Evolutionary conservation across 53 echinoderm and acorn worm genomes (phyloP).

Genomic region (Stichopus horrens): DNA sequence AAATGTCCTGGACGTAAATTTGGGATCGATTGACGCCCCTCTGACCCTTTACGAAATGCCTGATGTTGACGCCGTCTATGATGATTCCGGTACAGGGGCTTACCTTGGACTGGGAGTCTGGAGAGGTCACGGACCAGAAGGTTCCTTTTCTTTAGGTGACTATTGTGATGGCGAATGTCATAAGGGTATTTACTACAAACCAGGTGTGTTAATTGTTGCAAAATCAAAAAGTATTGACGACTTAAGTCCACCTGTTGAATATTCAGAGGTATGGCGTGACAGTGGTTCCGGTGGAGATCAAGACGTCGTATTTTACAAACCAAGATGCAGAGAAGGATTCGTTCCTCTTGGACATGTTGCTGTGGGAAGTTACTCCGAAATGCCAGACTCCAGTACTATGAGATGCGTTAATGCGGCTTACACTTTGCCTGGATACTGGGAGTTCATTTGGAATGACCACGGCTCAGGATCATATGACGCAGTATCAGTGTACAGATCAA

Average conservation of each 20-base stretch:
- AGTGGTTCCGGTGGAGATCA: neutral
- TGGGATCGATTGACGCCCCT: neutral
- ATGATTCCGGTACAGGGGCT: neutral
- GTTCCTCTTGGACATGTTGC: neutral
- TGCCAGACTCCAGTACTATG: neutral
- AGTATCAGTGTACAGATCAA: neutral
- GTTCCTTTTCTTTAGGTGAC: neutral
- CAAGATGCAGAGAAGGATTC: neutral
- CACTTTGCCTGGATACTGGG: neutral
- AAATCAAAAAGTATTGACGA: neutral
- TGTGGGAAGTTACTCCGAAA: neutral
- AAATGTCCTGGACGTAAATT: neutral
- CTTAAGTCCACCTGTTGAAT: neutral
- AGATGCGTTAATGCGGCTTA: neutral
- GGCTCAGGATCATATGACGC: neutral
- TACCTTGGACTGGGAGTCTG: neutral
- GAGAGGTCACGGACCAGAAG: neutral
- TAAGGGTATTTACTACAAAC: neutral
- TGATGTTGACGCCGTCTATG: neutral
- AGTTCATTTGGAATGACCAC: conserved; percentile 13
- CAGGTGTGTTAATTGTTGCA: neutral
- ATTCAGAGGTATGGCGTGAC: neutral
- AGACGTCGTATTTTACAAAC: conserved; percentile 8
- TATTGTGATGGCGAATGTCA: neutral
- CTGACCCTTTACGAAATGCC: neutral